Base-by-base conservation (phyloP, 2,888 invertebrate genomes). In the Mimumesa dahlbomi region DNA sequence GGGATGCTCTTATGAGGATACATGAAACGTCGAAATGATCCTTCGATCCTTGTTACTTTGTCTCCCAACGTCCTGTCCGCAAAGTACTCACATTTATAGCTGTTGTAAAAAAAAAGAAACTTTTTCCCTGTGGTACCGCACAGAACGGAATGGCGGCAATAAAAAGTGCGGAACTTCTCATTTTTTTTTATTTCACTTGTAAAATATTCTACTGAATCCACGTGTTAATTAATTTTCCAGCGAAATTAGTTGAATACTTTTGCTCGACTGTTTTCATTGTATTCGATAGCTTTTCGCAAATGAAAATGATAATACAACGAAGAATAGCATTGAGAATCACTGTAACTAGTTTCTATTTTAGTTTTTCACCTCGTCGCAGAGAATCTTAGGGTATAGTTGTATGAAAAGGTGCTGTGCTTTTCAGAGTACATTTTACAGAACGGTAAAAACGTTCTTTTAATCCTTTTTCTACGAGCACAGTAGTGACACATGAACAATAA, bases 11-110 rank as follows among this genome's bases (percentile, higher is more conserved):
- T 29, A 50, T 4, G 49, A 25, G 29, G 19, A 18, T 4, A 14
- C n/a, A 38, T 38, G 38, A 38, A 57, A 56, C 13, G 46, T 36
- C 29, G 18, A 9, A 45, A 42, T 7, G 54, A 34, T 54, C 43
- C 21, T 13, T 14, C 16, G 38, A 54, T 16, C 45, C 42, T 45
- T 16, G 38, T 22, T 48, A 42, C 11, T 29, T 31, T 18, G 6
- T 19, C 34, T 36, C 36, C 31, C 9, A 13, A 21, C 34, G 9
- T 31, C 11, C n/a, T 34, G n/a, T 19, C 9, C 1, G n/a, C n/a
- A 40, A 16, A 40, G 16, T 11, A 14, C 1, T 2, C 1, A 16
- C 9, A 16, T n/a, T 42, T 11, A n/a, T 19, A 38, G 22, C 25
- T n/a, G 11, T n/a, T n/a, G n/a, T n/a, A n/a, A n/a, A n/a, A n/a